phyloP scores from a whole-genome alignment of 2,797 vertebrate species.

The Melanotaenia boesemani region DNA sequence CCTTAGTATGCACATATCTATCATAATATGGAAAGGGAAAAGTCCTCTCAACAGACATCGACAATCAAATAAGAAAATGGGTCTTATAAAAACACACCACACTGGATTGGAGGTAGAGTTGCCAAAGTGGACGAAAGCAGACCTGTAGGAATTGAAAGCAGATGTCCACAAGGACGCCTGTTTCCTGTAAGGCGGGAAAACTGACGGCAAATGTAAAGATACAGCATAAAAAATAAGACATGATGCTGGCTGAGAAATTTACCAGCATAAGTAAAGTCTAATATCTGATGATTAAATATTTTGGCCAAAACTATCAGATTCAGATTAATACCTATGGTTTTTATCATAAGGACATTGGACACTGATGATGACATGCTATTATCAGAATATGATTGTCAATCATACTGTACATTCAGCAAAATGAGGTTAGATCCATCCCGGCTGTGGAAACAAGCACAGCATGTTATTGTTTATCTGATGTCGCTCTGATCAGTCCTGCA shows the following conservation, averaged over 20 bases:
- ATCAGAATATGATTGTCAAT: not conserved
- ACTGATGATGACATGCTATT: not conserved
- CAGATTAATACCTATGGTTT: not conserved
- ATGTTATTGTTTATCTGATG: slow-evolving; percentile 50
- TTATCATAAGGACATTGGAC: not conserved
- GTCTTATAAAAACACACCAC: slow-evolving; percentile 55
- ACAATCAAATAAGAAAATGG: slow-evolving; percentile 63
- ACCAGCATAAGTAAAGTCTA: not conserved
- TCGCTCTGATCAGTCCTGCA: slow-evolving; percentile 33
- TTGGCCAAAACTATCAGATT: not conserved
- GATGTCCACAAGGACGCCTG: slow-evolving; percentile 69
- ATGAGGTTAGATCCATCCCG: slow-evolving; percentile 46
- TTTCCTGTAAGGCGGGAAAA: slow-evolving; percentile 62
- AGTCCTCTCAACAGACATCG: slow-evolving; percentile 37
- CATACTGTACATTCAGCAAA: not conserved
- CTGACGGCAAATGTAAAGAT: slow-evolving; percentile 42
- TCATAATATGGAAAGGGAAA: slow-evolving; percentile 11
- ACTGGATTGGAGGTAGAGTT: slow-evolving; percentile 48
- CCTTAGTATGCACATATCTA: not conserved
- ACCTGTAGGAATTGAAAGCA: slow-evolving; percentile 76
- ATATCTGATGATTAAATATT: not conserved
- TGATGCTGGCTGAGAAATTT: not conserved
- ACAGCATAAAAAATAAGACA: slow-evolving; percentile 13
- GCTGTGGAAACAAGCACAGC: slow-evolving; percentile 55
- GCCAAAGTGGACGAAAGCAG: slow-evolving; percentile 58